These are phyloP conservation scores for Hormaphis cornu DNA, from an alignment of 1,140 invertebrate species.

Conservation along the genomic window DNA sequence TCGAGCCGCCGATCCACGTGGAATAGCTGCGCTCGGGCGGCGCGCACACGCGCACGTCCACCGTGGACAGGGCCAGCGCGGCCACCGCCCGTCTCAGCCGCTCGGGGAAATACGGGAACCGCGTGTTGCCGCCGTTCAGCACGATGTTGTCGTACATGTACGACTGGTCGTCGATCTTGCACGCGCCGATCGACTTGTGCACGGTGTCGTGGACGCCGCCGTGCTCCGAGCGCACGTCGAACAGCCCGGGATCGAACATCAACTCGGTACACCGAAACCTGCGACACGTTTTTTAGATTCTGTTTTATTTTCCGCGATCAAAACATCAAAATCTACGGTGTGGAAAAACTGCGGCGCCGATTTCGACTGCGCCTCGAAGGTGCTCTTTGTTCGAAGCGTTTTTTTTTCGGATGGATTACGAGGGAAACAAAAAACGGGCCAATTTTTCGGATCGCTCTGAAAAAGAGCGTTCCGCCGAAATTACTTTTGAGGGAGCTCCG, in stretches of 20 bases:
- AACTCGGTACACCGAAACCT: constrained; percentile 86
- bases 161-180: constrained; percentile 83
- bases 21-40: constrained; percentile 38
- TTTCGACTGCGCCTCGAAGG: too few species aligned
- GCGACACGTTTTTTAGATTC: too few species aligned
- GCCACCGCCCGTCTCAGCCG: constrained; percentile 84
- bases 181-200: constrained; percentile 88
- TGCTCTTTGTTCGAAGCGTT: too few species aligned
- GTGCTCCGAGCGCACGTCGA: constrained; percentile 61
- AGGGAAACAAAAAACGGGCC: too few species aligned
- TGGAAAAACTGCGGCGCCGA: too few species aligned
- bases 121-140: background rate
- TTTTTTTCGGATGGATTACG: too few species aligned
- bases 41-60: constrained; percentile 82
- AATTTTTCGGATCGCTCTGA: too few species aligned
- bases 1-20: constrained; percentile 1
- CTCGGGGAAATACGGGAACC: constrained; percentile 54
- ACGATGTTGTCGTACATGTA: constrained; percentile 81
- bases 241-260: constrained; percentile 79
- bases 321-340: background rate
- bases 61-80: constrained; percentile 56
- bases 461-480: too few species aligned
- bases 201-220: constrained; percentile 71
- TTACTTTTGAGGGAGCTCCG: too few species aligned
- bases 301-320: too few species aligned